A percentile compares a stretch with the other conserved stretches of the same genome.
These are phyloP conservation scores for Tachuris rubrigastra DNA, from an alignment of 2,113 vertebrate genomes.

Conservation along the genomic window DNA sequence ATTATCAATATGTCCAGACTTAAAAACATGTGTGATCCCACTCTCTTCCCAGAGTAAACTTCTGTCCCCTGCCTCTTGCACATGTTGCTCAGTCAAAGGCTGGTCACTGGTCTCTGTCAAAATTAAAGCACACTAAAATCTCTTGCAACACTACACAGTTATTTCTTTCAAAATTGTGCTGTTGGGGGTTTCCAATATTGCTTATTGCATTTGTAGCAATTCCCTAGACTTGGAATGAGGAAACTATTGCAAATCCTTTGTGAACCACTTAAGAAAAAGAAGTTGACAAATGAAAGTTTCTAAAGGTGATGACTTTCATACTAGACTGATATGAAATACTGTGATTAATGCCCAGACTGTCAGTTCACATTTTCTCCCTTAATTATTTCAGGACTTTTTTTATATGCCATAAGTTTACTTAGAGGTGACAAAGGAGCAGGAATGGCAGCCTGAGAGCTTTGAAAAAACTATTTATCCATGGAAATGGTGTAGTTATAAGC, in stretches of 20 bases:
- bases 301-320: not conserved
- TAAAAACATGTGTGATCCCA: not conserved
- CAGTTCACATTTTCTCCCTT: not conserved
- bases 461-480: not conserved
- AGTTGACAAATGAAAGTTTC: not conserved
- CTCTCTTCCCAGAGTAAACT: not conserved
- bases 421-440: not conserved
- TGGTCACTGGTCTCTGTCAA: not conserved
- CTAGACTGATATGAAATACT: not conserved
- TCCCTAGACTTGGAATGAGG: not conserved
- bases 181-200: not conserved
- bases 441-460: not conserved
- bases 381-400: not conserved
- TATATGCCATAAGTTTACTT: not conserved
- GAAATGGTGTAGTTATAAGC: not conserved
- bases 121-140: not conserved
- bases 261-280: not conserved
- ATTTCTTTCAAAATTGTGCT: not conserved
- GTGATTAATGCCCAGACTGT: not conserved
- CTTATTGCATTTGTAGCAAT: not conserved
- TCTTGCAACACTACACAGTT: not conserved
- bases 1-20: not conserved
- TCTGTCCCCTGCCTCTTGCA: not conserved
- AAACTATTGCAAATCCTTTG: not conserved
- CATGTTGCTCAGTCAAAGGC: accelerated